Evolutionary conservation across 1,140 invertebrate genomes (phyloP).

Genomic region (Achatina immaculata): DNA sequence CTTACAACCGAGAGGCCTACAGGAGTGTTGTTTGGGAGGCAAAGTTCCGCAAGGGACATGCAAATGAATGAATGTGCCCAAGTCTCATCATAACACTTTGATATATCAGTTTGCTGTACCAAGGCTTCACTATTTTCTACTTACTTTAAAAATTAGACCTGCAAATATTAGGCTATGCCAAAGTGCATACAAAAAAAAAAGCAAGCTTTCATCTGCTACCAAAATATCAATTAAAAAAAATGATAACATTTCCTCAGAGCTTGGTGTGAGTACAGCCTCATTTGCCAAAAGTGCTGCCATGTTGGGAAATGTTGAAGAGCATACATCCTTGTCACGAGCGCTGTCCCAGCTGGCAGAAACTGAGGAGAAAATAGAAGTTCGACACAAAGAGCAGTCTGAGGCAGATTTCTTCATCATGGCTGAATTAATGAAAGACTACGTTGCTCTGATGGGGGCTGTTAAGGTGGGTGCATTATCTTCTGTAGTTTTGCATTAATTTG

Average conservation of each 20-base stretch:
- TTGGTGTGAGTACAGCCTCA: slow-evolving; percentile 83
- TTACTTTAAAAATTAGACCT: too few relatives aligned
- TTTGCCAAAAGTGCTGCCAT: slow-evolving; percentile 92
- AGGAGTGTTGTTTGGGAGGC: too few relatives aligned
- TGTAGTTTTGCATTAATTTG: background rate
- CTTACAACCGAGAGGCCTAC: too few relatives aligned
- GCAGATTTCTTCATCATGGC: slow-evolving; percentile 93
- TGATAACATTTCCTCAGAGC: slow-evolving; percentile 78
- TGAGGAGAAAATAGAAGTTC: slow-evolving; percentile 89
- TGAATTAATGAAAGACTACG: slow-evolving; percentile 96
- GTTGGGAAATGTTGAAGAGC: slow-evolving; percentile 94
- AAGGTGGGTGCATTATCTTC: slow-evolving; percentile 76
- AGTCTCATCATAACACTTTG: too few relatives aligned
- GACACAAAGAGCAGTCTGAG: slow-evolving; percentile 93
- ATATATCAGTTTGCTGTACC: too few relatives aligned
- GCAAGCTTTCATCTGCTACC: too few relatives aligned
- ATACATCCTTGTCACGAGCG: slow-evolving; percentile 90
- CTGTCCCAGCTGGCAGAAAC: slow-evolving; percentile 94
- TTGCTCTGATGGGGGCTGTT: slow-evolving; percentile 91
- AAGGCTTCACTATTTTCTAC: too few relatives aligned
- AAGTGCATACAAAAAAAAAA: too few relatives aligned
- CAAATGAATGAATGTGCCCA: too few relatives aligned
- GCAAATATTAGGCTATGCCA: too few relatives aligned
- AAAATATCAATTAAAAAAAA: too few relatives aligned
- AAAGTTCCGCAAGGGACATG: too few relatives aligned